These are phyloP conservation scores for Loxodonta africana DNA, from an alignment of 2,113 vertebrate species.

Conservation along the genomic window DNA sequence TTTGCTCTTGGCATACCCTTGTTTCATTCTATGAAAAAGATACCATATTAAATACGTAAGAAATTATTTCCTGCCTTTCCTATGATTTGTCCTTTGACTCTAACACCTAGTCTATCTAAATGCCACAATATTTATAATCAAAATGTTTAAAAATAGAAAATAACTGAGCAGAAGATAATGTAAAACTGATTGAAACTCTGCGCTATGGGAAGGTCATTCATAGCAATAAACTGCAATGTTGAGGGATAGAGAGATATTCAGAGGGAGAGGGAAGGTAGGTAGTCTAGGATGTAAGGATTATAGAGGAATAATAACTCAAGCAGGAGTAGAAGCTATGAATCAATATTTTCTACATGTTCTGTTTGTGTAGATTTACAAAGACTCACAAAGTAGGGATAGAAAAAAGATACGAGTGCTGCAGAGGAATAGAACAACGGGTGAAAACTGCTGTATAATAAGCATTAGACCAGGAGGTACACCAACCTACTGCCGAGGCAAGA, in stretches of 20 bases:
- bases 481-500: not conserved
- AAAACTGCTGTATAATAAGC: not conserved
- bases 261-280: not conserved
- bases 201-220: not conserved
- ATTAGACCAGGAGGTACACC: not conserved
- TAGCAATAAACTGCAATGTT: not conserved
- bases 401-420: not conserved
- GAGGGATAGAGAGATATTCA: not conserved
- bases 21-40: not conserved
- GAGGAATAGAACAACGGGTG: not conserved
- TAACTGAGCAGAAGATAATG: not conserved
- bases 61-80: not conserved
- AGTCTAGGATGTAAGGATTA: not conserved
- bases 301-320: not conserved
- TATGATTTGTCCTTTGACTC: not conserved
- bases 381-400: not conserved
- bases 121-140: not conserved
- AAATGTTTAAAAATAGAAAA: slow-evolving; percentile 10
- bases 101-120: not conserved
- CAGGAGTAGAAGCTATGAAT: not conserved
- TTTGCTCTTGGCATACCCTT: not conserved
- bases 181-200: not conserved
- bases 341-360: not conserved
- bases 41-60: not conserved
- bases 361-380: not conserved